Conservation (phyloP, 2,888 invertebrate species). For the Theodoxus fluviatilis region DNA sequence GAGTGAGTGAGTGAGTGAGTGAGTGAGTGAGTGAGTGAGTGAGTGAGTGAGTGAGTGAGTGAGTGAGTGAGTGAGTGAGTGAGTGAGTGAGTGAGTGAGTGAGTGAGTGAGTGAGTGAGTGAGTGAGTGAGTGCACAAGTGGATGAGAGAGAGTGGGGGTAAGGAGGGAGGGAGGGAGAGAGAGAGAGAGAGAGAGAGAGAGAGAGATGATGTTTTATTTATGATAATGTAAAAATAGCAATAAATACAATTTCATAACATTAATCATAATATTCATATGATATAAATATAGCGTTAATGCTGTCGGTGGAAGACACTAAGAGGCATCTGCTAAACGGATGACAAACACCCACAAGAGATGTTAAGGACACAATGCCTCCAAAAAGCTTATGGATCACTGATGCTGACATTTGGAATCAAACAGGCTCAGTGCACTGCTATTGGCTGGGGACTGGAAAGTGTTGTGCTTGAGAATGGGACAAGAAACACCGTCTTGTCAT, state of each 20-base stretch:
- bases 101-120: not conserved
- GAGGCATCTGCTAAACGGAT: not conserved
- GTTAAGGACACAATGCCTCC: too few species aligned
- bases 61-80: not conserved
- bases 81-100: constrained; percentile 9
- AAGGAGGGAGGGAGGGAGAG: not conserved
- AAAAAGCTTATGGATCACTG: too few species aligned
- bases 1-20: not conserved
- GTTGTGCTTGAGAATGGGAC: too few species aligned
- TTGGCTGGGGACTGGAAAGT: too few species aligned
- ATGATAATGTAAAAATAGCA: not conserved
- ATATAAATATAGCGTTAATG: not conserved
- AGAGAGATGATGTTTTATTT: too few species aligned
- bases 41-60: not conserved
- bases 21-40: not conserved
- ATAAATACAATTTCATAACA: not conserved
- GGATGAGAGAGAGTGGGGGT: not conserved
- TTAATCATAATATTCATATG: not conserved
- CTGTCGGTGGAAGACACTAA: not conserved
- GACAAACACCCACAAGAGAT: not conserved
- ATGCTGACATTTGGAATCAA: too few species aligned
- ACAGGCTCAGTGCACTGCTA: too few species aligned
- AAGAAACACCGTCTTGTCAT: too few species aligned
- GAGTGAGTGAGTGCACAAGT: not conserved
- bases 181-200: constrained; percentile 14